Conservation (phyloP, 35 echinoderm and acorn worm genomes). For the Eucidaris tribuloides region DNA sequence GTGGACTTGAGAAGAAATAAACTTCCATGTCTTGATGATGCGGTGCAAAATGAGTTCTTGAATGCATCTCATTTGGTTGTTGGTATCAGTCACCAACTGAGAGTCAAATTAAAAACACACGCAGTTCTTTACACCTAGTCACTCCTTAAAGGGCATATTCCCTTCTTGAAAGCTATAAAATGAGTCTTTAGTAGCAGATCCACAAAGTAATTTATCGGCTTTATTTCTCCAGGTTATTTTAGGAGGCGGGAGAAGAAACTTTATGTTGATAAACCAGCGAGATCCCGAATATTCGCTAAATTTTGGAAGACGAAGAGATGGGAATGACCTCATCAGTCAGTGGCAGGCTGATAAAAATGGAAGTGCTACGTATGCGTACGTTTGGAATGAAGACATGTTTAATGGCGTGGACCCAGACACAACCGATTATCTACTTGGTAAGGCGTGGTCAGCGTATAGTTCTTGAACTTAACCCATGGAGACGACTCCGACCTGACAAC, state of each 20-base stretch:
- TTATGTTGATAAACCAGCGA: background rate
- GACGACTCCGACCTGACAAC: too few species aligned
- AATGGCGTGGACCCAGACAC: too few species aligned
- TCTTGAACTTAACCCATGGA: too few species aligned
- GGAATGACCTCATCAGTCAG: too few species aligned
- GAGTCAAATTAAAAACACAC: background rate
- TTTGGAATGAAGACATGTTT: too few species aligned
- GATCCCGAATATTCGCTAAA: slow-evolving; percentile 29
- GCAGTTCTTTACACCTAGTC: background rate
- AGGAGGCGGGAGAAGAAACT: slow-evolving; percentile 7
- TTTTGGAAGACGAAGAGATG: background rate
- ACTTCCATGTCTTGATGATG: too few species aligned
- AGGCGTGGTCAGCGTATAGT: too few species aligned
- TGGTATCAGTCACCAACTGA: background rate
- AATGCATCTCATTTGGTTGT: background rate
- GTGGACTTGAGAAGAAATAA: too few species aligned
- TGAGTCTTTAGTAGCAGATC: background rate
- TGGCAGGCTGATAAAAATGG: too few species aligned
- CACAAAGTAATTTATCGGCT: background rate
- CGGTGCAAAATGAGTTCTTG: too few species aligned
- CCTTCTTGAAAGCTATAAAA: background rate
- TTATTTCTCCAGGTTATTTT: background rate
- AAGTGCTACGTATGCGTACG: too few species aligned
- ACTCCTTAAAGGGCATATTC: background rate
- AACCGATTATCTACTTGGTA: too few species aligned